Conservation (phyloP, 2,888 invertebrate species). For the Lasius fuliginosus region DNA sequence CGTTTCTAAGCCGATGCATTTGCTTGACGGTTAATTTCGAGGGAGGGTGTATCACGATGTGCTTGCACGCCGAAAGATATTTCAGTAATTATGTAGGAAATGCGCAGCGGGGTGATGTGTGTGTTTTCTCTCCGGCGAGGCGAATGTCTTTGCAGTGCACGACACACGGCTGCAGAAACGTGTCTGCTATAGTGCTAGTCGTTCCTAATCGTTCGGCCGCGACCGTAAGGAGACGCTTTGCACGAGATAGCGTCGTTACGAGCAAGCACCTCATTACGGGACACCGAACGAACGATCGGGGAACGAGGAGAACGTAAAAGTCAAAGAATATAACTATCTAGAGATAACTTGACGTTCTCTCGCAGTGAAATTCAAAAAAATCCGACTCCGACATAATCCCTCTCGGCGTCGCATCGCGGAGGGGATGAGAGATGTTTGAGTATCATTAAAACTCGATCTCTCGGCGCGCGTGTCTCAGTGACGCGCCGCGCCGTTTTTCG, state of each 20-base stretch:
- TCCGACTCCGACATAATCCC: background rate
- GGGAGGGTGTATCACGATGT: background rate
- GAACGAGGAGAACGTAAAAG: slow-evolving; percentile 12
- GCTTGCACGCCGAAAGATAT: slow-evolving; percentile 3
- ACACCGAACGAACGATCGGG: slow-evolving; percentile 4
- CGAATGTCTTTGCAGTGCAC: background rate
- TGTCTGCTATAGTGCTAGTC: background rate
- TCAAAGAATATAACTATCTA: slow-evolving; percentile 27
- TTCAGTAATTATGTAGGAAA: slow-evolving; percentile 10
- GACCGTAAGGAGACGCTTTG: slow-evolving; percentile 21
- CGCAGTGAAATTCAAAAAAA: slow-evolving; percentile 39
- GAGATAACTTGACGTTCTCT: slow-evolving; percentile 18
- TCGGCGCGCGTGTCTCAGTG: slow-evolving; percentile 11
- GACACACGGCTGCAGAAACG: slow-evolving; percentile 1
- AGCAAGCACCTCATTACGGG: slow-evolving; percentile 49
- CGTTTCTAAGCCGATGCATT: slow-evolving; percentile 54
- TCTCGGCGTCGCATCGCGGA: background rate
- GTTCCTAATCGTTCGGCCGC: slow-evolving; percentile 25
- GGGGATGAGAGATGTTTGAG: slow-evolving; percentile 15
- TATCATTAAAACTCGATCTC: slow-evolving; percentile 57
- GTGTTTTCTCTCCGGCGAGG: background rate
- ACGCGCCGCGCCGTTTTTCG: slow-evolving; percentile 15
- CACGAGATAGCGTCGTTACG: slow-evolving; percentile 44
- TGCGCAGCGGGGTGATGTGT: background rate
- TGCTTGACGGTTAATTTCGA: slow-evolving; percentile 32